Base-by-base conservation (phyloP, 53 echinoderm and acorn worm genomes). In the Astropecten irregularis region DNA sequence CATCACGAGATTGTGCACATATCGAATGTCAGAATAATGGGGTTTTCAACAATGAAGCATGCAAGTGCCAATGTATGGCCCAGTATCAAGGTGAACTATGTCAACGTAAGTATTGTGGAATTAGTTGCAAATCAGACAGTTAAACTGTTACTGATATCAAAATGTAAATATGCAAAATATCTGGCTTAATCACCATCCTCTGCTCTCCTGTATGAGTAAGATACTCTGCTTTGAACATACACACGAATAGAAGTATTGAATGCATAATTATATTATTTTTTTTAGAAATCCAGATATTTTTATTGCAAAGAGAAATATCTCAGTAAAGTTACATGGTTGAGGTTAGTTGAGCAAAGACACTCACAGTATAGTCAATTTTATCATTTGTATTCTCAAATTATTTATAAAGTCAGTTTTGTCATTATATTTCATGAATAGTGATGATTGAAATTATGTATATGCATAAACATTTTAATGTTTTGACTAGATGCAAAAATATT, bases 21-120 rank as follows among this genome's bases (percentile, higher is more conserved):
- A 15, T 82, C 36, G 50, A 62, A 8, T 91, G 92, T 68, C 68
- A 60, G 58, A 92, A 92, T 60, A 82, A 81, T 42, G 92, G 92
- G 3, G 82, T 68, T 19, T 74, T 92, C 2, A 51, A 63, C 2
- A 66, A 49, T 32, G 49, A 21, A 1, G 32, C 55, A n/a, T 92
- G 92, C 47, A 82, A 36, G 11, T 92, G 93, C 62, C 27, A 51
- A 37, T 92, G 93, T 60, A 36, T 69, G 2, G 44, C 37, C 0
- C 86, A 76, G 2, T 92, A 86, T 21, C 89, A 92, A 48, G 93
- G 93, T 3, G 63, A 60, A 2, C 11, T 3, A 9, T 92, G 93
- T 42, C 82, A 89, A 27, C 59, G 93, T 92, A 50, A 89, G 92
- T 82, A 28, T 25, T 61, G n/a, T 4, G 20, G 4, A 18, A 54